Base-by-base conservation (phyloP, 2,113 vertebrate species). In the Rana temporaria region DNA sequence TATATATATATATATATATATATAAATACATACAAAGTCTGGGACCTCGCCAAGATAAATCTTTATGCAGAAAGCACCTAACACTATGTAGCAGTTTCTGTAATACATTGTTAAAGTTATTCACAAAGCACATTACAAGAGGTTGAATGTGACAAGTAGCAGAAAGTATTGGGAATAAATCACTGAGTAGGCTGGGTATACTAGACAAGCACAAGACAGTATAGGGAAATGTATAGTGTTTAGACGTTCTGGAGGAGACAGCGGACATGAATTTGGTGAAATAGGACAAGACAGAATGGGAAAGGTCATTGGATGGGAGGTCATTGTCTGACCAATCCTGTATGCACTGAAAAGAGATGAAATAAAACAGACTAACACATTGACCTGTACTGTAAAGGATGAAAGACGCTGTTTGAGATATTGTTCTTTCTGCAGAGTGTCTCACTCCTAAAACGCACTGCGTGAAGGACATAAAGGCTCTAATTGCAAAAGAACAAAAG, bases 241-340 rank as follows among this genome's bases (percentile, higher is more conserved):
- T 38, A 30, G 71, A 34, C 15, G 34, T 74, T n/a, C 55, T 60
- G 71, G 55, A 74, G 55, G 55, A 74, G 71, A 59, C 71, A 74
- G 19, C 56, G 34, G 53, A 34, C 55, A 57, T 59, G 18, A 74
- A 34, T 60, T 34, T 6, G 55, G 71, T 32, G 16, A 59, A 59
- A 9, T 26, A 17, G 20, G 55, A 60, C 19, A 59, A 7, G 16
- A 32, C 70, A n/a, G 2, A 60, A 12, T 34, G 26, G 71, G 71
- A 60, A 32, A 74, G 71, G 55, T 74, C 19, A 74, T 11, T 16
- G 30, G 30, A 74, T 60, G 55, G 59, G 30, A 60, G 71, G 55
- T 57, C 70, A 72, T 22, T 72, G 53, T 32, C 30, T 72, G 53
- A 56, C 9, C 53, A 16, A 56, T 72, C n/a, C 69, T 72, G 52